Evolutionary conservation across 2,113 vertebrate genomes (phyloP).

Genomic region (Elgaria multicarinata): DNA sequence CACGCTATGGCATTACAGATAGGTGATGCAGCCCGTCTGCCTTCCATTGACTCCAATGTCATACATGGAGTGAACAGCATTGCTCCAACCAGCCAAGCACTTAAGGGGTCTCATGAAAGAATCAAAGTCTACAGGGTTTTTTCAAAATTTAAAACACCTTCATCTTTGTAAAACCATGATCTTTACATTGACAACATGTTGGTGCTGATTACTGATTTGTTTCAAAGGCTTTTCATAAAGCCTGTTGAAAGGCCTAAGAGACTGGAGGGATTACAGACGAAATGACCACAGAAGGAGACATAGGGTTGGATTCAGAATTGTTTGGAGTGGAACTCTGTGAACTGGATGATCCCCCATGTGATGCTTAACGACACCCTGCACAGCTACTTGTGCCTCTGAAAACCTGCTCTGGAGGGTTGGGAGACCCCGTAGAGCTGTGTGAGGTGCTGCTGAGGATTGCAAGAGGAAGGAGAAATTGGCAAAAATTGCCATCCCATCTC

Average conservation of each 20-base stretch:
- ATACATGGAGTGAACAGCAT: not conserved
- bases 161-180: not conserved
- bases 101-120: not conserved
- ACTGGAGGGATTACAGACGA: not conserved
- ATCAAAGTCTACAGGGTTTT: not conserved
- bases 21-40: not conserved
- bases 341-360: not conserved
- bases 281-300: not conserved
- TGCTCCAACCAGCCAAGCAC: not conserved
- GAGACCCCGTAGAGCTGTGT: not conserved
- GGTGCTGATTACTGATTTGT: not conserved
- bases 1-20: not conserved
- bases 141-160: not conserved
- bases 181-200: not conserved
- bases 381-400: not conserved
- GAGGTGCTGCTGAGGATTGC: not conserved
- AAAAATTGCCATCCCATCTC: not conserved
- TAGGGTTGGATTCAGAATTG: not conserved
- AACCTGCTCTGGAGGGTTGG: not conserved
- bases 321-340: not conserved
- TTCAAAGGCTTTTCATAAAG: not conserved
- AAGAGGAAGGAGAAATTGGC: not conserved
- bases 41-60: not conserved
- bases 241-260: not conserved
- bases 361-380: not conserved